Percentiles rank a stretch among this genome's conserved stretches.
Evolutionary conservation across 2,888 invertebrate genomes (phyloP).

Genomic region (Hydriomena furcata): DNA sequence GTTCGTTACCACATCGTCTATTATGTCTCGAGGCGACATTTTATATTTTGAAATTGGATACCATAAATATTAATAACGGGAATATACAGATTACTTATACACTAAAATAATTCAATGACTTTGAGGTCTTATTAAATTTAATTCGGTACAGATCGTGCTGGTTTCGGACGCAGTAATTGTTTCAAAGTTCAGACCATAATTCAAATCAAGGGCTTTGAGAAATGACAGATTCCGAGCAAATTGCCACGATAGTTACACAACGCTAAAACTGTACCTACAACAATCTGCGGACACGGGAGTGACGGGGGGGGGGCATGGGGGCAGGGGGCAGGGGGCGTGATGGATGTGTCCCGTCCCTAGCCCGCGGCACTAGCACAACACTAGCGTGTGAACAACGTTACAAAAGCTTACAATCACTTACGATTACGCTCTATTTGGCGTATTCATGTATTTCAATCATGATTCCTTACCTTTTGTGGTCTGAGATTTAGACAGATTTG

Average conservation of each 20-base stretch:
- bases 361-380: conserved; percentile 32
- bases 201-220: conserved; percentile 28
- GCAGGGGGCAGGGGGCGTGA: conserved; percentile 22
- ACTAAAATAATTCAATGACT: conserved; percentile 16
- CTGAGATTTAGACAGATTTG: conserved; percentile 33
- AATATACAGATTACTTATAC: conserved; percentile 17
- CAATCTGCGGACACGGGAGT: conserved; percentile 13
- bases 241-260: conserved; percentile 29
- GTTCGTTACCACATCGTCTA: conserved; percentile 20
- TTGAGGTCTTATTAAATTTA: conserved; percentile 20
- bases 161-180: conserved; percentile 17
- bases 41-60: conserved; percentile 27
- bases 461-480: conserved; percentile 38
- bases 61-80: conserved; percentile 25
- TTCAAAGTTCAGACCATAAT: conserved; percentile 20
- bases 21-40: conserved; percentile 26
- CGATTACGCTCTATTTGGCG: conserved; percentile 52
- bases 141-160: conserved; percentile 17
- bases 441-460: conserved; percentile 52
- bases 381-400: conserved; percentile 48
- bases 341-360: conserved; percentile 32
- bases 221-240: conserved; percentile 30
- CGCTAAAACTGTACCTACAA: conserved; percentile 14
- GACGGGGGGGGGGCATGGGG: conserved; percentile 11
- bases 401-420: conserved; percentile 44